Evolutionary conservation across 2,797 vertebrate genomes (phyloP).

Genomic region (Okamejei kenojei): DNA sequence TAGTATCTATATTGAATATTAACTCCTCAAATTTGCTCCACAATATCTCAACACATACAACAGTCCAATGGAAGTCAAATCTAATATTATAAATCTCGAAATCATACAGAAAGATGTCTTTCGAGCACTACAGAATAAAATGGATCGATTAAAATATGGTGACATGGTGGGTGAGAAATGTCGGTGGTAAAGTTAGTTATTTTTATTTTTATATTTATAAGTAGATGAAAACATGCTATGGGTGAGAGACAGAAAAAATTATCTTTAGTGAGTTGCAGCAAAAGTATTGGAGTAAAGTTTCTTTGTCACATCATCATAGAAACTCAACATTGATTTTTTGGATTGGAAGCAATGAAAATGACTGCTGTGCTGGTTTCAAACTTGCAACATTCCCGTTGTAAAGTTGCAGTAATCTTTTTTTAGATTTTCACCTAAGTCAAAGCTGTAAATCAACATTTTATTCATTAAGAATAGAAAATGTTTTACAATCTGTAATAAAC

Average conservation of each 20-base stretch:
- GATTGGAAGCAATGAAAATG: neutral
- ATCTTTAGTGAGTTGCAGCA: too few species aligned
- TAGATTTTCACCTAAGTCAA: neutral
- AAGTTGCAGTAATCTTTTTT: neutral
- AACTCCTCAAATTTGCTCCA: neutral
- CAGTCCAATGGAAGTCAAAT: neutral
- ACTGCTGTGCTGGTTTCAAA: neutral
- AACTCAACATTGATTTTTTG: neutral
- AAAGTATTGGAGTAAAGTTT: too few species aligned
- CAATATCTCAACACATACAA: conserved; percentile 1
- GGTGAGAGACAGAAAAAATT: too few species aligned
- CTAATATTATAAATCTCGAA: neutral
- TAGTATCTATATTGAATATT: neutral
- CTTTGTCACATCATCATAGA: neutral
- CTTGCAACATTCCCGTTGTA: neutral
- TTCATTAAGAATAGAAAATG: neutral
- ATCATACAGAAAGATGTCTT: neutral
- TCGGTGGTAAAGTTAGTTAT: too few species aligned
- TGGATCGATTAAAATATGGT: neutral
- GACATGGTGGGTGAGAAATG: too few species aligned
- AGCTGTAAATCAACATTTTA: neutral
- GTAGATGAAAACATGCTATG: too few species aligned
- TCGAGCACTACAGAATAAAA: neutral
- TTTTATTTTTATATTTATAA: too few species aligned
- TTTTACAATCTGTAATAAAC: neutral